These are phyloP conservation scores for Motacilla tschutschensis DNA, from an alignment of 2,113 vertebrate genomes.

Conservation along the genomic window DNA sequence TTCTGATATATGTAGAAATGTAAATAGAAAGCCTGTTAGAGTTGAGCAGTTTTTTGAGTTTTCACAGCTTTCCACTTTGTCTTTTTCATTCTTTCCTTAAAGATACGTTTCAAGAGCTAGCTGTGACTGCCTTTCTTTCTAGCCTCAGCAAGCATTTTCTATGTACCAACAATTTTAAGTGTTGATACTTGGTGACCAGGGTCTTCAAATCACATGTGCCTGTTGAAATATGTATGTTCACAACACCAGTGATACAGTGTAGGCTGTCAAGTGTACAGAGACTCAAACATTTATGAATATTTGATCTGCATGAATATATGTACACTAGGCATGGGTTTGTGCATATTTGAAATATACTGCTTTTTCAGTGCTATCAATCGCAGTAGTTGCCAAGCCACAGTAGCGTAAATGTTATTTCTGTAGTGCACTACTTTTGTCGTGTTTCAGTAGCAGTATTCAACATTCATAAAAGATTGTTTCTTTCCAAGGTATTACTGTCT, in stretches of 20 bases:
- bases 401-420: background rate
- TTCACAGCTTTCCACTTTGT: background rate
- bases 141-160: background rate
- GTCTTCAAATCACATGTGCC: background rate
- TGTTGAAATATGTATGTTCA: background rate
- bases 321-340: background rate
- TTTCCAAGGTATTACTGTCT: conserved; percentile 91
- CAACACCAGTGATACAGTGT: background rate
- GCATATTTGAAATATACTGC: background rate
- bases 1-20: background rate
- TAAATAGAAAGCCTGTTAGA: background rate
- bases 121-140: background rate
- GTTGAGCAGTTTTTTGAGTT: background rate
- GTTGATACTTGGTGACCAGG: background rate
- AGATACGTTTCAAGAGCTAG: background rate
- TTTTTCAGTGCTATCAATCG: background rate
- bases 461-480: background rate
- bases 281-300: background rate
- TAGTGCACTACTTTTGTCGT: background rate
- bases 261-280: background rate
- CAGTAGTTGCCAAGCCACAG: background rate
- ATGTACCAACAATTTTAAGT: background rate
- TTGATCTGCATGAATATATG: background rate
- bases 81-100: background rate
- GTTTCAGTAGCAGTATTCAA: background rate